Conservation (phyloP, 2,113 vertebrate genomes). For the Perognathus longimembris region DNA sequence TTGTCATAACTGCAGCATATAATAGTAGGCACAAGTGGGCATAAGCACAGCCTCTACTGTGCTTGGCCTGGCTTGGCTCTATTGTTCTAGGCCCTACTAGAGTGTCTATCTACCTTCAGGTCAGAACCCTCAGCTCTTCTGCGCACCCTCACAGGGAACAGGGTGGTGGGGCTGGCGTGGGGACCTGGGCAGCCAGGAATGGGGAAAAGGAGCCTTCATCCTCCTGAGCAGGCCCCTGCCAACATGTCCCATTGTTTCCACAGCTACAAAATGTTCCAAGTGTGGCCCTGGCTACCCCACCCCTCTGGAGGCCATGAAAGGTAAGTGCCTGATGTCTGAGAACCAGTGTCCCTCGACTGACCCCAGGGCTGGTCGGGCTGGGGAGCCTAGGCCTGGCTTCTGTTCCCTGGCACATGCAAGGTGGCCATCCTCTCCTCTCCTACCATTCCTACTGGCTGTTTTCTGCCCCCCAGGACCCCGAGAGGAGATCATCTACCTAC, state of each 20-base stretch:
- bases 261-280: conserved; percentile 86
- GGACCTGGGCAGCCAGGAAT: background rate
- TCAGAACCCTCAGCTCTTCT: background rate
- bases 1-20: background rate
- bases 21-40: too few relatives aligned
- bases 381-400: accelerated
- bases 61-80: too few relatives aligned
- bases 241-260: background rate
- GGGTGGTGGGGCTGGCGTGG: background rate
- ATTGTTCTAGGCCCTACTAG: background rate
- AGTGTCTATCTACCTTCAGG: background rate
- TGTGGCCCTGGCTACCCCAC: conserved; percentile 94
- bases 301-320: conserved; percentile 95
- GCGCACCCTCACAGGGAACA: background rate
- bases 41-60: too few relatives aligned
- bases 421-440: background rate
- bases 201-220: background rate
- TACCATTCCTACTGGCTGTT: background rate
- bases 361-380: accelerated
- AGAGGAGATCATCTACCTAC: conserved; percentile 94
- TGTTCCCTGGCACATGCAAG: background rate
- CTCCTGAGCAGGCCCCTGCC: too few relatives aligned
- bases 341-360: background rate
- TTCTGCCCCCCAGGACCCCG: conserved; percentile 86
- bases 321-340: conserved; percentile 74